Evolutionary conservation across 2,888 invertebrate genomes (phyloP).

Genomic region (Penaeus monodon): DNA sequence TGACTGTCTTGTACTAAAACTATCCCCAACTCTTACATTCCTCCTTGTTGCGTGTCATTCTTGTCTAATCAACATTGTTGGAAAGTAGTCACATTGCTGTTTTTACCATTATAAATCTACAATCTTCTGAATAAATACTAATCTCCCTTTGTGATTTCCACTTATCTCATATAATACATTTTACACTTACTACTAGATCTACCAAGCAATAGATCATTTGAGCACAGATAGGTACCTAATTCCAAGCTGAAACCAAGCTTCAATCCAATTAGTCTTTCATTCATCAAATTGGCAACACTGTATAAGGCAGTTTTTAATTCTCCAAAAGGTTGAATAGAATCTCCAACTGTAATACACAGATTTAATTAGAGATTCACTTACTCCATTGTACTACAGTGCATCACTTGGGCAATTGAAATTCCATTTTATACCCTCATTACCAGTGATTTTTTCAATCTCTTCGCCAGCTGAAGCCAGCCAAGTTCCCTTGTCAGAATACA

Average conservation of each 20-base stretch:
- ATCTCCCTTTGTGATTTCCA: neutral
- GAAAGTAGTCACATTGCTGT: constrained; percentile 6
- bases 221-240: neutral
- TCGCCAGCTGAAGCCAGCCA: no score
- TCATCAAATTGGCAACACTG: neutral
- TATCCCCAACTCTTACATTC: neutral
- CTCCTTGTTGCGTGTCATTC: neutral
- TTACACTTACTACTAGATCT: neutral
- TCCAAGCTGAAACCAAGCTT: constrained; percentile 5
- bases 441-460: no score
- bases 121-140: neutral
- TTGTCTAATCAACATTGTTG: neutral
- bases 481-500: constrained; percentile 24
- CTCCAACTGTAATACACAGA: no score
- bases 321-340: no score
- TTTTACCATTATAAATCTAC: neutral
- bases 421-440: no score
- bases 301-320: no score
- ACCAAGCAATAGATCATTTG: constrained; percentile 9
- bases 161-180: neutral
- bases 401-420: no score
- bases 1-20: no score
- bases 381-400: no score
- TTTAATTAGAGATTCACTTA: no score
- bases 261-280: constrained; percentile 1